A percentile compares a stretch with the other conserved stretches of the same genome.
Conservation (phyloP, 2,888 invertebrate species). For the Ormyrus rosae region DNA sequence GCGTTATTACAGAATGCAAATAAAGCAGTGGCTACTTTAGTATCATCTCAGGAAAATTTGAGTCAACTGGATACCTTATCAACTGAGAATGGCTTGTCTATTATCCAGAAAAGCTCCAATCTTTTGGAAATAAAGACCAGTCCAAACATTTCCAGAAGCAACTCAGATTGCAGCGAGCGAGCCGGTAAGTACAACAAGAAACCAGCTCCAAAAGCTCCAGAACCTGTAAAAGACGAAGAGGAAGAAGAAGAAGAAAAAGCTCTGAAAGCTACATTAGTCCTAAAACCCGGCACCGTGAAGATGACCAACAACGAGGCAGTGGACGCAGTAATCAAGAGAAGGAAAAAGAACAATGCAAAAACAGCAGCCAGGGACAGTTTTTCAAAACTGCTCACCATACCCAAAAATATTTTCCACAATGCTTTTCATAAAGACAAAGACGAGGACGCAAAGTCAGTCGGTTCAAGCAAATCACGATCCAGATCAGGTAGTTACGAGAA, state of each 20-base stretch:
- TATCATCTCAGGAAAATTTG: constrained; percentile 62
- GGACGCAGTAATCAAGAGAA: constrained; percentile 58
- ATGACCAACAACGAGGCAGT: constrained; percentile 65
- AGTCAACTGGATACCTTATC: constrained; percentile 2
- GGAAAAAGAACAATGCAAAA: constrained; percentile 58
- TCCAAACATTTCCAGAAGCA: constrained; percentile 61
- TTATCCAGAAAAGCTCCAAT: constrained; percentile 21
- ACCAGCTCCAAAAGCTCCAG: constrained; percentile 77
- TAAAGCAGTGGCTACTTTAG: constrained; percentile 65
- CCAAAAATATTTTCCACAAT: constrained; percentile 70
- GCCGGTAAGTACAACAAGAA: constrained; percentile 78
- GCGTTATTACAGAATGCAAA: constrained; percentile 66
- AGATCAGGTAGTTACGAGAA: constrained; percentile 65
- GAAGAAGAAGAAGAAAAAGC: constrained; percentile 64
- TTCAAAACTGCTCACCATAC: constrained; percentile 69
- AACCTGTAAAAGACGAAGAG: constrained; percentile 58
- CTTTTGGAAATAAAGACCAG: constrained; percentile 55
- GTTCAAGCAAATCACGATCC: constrained; percentile 60
- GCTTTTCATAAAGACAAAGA: constrained; percentile 69
- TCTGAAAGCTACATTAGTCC: constrained; percentile 77
- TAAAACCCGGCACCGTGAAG: constrained; percentile 76
- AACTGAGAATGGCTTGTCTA: background rate
- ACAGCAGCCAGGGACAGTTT: constrained; percentile 62
- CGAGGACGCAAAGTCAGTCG: constrained; percentile 55
- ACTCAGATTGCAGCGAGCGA: constrained; percentile 67